These are phyloP conservation scores for Myodes glareolus DNA, from an alignment of 2,113 vertebrate species.

Conservation along the genomic window DNA sequence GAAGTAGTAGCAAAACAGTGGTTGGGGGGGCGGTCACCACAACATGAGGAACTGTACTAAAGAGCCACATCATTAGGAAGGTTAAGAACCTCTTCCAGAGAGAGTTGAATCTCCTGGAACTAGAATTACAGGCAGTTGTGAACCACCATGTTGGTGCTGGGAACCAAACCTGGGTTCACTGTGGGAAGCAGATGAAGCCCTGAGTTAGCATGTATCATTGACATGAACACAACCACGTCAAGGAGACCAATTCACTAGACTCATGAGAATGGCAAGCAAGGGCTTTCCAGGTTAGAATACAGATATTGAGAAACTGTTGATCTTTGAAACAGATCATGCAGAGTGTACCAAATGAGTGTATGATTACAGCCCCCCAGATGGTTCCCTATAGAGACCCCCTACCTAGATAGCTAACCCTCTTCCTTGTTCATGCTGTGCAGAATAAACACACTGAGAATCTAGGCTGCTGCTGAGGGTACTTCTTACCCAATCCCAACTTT, in stretches of 20 bases:
- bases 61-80: not conserved
- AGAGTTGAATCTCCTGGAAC: not conserved
- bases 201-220: not conserved
- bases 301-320: not conserved
- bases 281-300: not conserved
- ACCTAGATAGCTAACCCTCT: not conserved
- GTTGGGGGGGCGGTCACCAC: not conserved
- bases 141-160: not conserved
- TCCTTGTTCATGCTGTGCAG: not conserved
- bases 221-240: not conserved
- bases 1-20: not conserved
- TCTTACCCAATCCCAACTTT: not conserved
- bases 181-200: not conserved
- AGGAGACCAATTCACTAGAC: not conserved
- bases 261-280: not conserved
- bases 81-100: not conserved
- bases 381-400: too few relatives aligned
- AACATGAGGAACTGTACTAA: not conserved
- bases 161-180: not conserved
- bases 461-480: not conserved
- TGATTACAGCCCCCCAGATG: not conserved
- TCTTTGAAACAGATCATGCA: not conserved
- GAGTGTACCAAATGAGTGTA: not conserved
- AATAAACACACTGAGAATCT: not conserved
- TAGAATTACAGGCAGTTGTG: not conserved